phyloP scores from a whole-genome alignment of 23 tunicate species.

The Trididemnum clinides region DNA sequence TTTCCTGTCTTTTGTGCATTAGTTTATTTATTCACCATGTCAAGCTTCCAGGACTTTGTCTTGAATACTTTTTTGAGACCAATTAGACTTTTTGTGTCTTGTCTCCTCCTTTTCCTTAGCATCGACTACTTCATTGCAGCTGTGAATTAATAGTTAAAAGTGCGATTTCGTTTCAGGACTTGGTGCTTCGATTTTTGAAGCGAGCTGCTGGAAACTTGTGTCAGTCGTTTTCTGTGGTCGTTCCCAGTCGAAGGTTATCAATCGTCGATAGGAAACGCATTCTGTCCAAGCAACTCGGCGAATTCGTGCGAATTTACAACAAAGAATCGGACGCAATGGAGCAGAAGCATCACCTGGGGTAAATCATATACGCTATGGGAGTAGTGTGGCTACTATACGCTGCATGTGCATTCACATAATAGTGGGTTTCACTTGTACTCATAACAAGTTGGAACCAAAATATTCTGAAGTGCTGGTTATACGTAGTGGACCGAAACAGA shows the following conservation, averaged over 20 bases:
- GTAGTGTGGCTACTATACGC: neutral
- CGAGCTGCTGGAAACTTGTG: constrained; percentile 93
- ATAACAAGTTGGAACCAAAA: no score
- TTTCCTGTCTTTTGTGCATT: no score
- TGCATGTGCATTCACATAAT: neutral
- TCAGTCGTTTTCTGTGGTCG: constrained; percentile 79
- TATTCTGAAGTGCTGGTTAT: no score
- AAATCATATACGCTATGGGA: neutral
- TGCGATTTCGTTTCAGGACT: constrained; percentile 75
- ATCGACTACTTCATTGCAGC: no score
- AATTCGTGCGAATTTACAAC: constrained; percentile 91
- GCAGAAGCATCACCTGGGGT: constrained; percentile 73
- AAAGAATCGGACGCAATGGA: constrained; percentile 89
- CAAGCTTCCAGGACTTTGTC: no score
- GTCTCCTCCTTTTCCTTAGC: no score
- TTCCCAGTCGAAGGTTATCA: constrained; percentile 72
- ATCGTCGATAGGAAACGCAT: constrained; percentile 84
- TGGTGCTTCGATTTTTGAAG: constrained; percentile 84
- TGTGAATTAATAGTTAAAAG: no score
- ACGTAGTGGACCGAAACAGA: no score
- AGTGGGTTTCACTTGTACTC: no score
- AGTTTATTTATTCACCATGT: no score
- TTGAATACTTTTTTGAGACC: no score
- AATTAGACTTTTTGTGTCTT: no score
- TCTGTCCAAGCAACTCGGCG: constrained; percentile 90